These are phyloP conservation scores for Lerema accius DNA, from an alignment of 1,140 invertebrate genomes.

Conservation along the genomic window DNA sequence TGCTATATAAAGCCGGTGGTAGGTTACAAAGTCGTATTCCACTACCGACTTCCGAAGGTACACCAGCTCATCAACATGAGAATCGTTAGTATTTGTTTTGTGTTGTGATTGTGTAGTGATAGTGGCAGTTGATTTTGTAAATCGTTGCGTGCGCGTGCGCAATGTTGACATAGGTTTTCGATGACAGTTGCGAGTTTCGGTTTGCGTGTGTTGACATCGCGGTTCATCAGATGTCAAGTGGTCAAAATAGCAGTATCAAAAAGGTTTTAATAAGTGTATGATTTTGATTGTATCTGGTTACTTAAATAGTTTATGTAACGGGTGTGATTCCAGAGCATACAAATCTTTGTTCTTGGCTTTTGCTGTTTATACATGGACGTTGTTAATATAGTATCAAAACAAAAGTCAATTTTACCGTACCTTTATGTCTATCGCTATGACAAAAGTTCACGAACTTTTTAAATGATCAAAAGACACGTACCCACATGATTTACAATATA, in stretches of 20 bases:
- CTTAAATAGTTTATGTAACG: too few relatives aligned
- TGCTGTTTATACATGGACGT: too few relatives aligned
- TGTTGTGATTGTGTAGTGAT: constrained; percentile 16
- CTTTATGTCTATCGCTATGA: too few relatives aligned
- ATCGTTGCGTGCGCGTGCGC: background rate
- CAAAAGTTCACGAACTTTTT: too few relatives aligned
- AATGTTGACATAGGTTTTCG: background rate
- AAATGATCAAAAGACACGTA: too few relatives aligned
- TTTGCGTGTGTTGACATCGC: background rate
- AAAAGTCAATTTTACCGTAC: too few relatives aligned
- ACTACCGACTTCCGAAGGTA: constrained; percentile 39
- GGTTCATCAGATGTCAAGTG: background rate
- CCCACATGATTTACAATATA: too few relatives aligned
- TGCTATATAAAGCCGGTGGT: constrained; percentile 50
- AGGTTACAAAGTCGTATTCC: constrained; percentile 43
- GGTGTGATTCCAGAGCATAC: too few relatives aligned
- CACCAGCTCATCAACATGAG: constrained; percentile 49
- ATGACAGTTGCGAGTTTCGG: background rate
- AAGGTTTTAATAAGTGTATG: background rate
- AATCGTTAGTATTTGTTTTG: constrained; percentile 54
- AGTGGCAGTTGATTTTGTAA: background rate
- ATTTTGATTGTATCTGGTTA: too few relatives aligned
- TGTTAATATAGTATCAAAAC: too few relatives aligned
- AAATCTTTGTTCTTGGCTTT: too few relatives aligned
- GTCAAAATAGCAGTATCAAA: too few relatives aligned